phyloP scores from a whole-genome alignment of 2,797 vertebrate species.

The Pangasius sanitwongsei region DNA sequence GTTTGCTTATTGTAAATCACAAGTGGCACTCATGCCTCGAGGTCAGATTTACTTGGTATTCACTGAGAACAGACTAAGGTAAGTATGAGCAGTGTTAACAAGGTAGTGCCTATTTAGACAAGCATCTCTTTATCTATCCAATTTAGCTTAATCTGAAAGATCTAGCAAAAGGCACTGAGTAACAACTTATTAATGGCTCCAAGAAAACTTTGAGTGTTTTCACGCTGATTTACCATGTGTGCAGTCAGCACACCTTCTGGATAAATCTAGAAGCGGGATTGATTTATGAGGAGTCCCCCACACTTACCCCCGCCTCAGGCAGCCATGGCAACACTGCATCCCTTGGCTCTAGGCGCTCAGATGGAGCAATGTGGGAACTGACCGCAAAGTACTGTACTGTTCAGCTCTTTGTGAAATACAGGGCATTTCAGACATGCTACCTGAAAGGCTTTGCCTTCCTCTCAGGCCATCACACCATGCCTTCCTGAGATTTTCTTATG shows the following conservation, averaged over 20 bases:
- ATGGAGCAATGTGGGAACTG: constrained; percentile 58
- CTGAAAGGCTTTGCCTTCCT: not conserved
- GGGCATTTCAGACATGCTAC: constrained; percentile 32
- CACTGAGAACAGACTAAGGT: not conserved
- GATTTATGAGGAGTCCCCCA: constrained; percentile 54
- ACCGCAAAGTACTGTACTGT: constrained; percentile 36
- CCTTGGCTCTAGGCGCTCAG: constrained; percentile 37
- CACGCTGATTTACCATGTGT: constrained; percentile 38
- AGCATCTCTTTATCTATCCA: not conserved
- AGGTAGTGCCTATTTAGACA: not conserved
- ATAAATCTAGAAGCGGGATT: constrained; percentile 41
- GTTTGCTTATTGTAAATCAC: constrained; percentile 53
- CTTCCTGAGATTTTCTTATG: not conserved
- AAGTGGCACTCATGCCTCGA: constrained; percentile 36
- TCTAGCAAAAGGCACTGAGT: not conserved
- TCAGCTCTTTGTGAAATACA: constrained; percentile 30
- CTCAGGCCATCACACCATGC: not conserved
- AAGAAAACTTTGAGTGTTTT: constrained; percentile 38
- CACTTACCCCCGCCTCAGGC: constrained; percentile 44
- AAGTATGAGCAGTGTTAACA: not conserved
- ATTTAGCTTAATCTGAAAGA: not conserved
- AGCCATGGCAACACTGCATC: constrained; percentile 53
- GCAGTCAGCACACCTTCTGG: constrained; percentile 37
- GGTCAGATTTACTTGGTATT: constrained; percentile 17
- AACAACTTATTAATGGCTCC: constrained; percentile 26